A percentile compares a stretch with the other conserved stretches of the same genome.
Evolutionary conservation across 2,888 invertebrate genomes (phyloP).

Genomic region (Acrocera orbiculus): DNA sequence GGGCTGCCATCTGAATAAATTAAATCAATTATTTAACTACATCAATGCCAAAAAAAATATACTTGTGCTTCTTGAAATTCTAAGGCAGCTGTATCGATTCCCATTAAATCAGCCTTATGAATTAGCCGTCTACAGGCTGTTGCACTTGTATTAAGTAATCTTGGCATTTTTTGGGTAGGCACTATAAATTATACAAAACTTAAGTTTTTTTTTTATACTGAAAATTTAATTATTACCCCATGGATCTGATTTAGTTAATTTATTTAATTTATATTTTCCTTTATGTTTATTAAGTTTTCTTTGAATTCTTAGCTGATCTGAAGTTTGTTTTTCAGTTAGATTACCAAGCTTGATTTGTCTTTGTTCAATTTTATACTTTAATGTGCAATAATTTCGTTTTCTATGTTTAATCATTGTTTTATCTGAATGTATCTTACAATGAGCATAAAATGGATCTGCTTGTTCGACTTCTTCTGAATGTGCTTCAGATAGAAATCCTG

Average conservation of each 20-base stretch:
- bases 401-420: conserved; percentile 66
- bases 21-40: not conserved
- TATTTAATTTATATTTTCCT: conserved; percentile 60
- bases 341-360: conserved; percentile 31
- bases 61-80: conserved; percentile 72
- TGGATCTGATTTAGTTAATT: conserved; percentile 54
- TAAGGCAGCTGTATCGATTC: conserved; percentile 62
- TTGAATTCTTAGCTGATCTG: conserved; percentile 57
- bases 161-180: conserved; percentile 87
- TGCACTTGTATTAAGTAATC: conserved; percentile 76
- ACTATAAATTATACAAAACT: conserved; percentile 34
- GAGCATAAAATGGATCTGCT: conserved; percentile 94
- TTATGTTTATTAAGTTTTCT: conserved; percentile 70
- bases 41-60: conserved; percentile 1
- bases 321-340: conserved; percentile 31
- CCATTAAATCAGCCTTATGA: conserved; percentile 78
- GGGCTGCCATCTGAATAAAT: conserved; percentile 41
- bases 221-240: conserved; percentile 50
- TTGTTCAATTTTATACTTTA: conserved; percentile 63
- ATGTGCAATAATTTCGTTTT: conserved; percentile 68
- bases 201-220: not conserved
- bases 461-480: conserved; percentile 79
- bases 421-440: conserved; percentile 90
- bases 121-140: conserved; percentile 68
- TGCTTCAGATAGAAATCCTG: conserved; percentile 82